Base-by-base conservation (phyloP, 2,888 invertebrate genomes). In the Rotaria socialis region DNA sequence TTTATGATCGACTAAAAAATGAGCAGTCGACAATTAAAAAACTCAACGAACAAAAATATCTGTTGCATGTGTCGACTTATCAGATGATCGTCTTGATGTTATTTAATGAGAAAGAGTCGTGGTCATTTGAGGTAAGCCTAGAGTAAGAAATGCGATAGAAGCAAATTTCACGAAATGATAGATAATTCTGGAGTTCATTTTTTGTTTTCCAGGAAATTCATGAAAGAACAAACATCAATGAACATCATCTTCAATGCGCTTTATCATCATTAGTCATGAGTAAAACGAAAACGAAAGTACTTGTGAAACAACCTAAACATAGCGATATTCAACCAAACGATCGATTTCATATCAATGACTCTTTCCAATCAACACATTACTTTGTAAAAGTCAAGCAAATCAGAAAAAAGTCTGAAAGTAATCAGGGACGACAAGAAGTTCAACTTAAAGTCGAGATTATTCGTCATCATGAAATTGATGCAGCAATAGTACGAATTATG, bases 401-500 rank as follows among this genome's bases (percentile, higher is more conserved):
- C 10, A n/a, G 43, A 16, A 60, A 27, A 0, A 84, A 27, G 43
- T 0, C 50, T 86, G 99, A 99, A 92, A 96, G 96, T 67, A 99
- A 99, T 91, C 98, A 98, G 24, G 99, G 99, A 92, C 93, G 99
- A 88, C 94, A 95, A 90, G 98, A 99, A 92, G 99, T 98, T 0
- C 94, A 97, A 89, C 96, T 94, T 91, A 97, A 97, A 92, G 96
- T 97, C 85, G 98, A 99, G 91, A 98, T 98, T 92, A 98, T 99
- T 92, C 94, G 98, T 89, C 98, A 98, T 92, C 97, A 98, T 92
- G 97, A 98, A 91, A 98, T 99, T 89, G 98, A 99, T 92, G 98
- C 98, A 85, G 98, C 98, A 88, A 97, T 99, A 90, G 98, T 99
- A 88, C 94, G 97, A 90, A 97, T 99, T 91, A 99, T 99, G 99